A percentile compares a stretch with the other conserved stretches of the same genome.
phyloP scores from a whole-genome alignment of 64 coral and sea anemone genomes.

The Actinia equina region DNA sequence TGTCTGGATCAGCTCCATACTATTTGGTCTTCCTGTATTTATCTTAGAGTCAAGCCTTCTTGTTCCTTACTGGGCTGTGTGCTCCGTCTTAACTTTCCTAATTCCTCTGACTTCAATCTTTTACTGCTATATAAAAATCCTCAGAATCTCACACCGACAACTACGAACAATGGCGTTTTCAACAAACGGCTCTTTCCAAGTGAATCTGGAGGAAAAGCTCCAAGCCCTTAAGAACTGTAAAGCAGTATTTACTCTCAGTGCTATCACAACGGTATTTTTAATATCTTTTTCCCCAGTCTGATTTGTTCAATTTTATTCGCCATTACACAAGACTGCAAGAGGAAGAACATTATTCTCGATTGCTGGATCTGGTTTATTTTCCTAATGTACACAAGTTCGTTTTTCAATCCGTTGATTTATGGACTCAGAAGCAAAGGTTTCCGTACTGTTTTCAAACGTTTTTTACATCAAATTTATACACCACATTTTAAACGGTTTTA shows the following conservation, averaged over 20 bases:
- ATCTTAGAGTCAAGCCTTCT: not conserved
- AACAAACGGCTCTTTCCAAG: not conserved
- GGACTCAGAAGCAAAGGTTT: conserved; percentile 22
- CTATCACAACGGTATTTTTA: not conserved
- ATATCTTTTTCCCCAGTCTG: conserved; percentile 19
- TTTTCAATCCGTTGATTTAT: conserved; percentile 20
- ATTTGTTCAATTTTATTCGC: conserved; percentile 18
- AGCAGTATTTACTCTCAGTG: not conserved
- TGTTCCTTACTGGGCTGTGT: not conserved
- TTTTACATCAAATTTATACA: not conserved
- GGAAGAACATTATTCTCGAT: not conserved
- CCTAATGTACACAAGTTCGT: conserved; percentile 6
- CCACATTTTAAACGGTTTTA: not conserved
- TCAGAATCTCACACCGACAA: conserved; percentile 2
- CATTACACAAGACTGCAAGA: not conserved
- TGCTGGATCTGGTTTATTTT: conserved; percentile 25
- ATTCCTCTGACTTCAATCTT: conserved; percentile 4
- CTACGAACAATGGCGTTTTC: not conserved
- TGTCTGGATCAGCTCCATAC: conserved; percentile 4
- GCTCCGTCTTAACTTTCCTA: not conserved
- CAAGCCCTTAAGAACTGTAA: not conserved
- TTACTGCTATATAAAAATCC: conserved; percentile 20
- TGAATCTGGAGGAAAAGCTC: conserved; percentile 7
- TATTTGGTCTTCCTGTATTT: conserved; percentile 13
- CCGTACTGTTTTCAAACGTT: not conserved